Conservation (phyloP, 2,113 vertebrate species). For the Zosterops borbonicus region DNA sequence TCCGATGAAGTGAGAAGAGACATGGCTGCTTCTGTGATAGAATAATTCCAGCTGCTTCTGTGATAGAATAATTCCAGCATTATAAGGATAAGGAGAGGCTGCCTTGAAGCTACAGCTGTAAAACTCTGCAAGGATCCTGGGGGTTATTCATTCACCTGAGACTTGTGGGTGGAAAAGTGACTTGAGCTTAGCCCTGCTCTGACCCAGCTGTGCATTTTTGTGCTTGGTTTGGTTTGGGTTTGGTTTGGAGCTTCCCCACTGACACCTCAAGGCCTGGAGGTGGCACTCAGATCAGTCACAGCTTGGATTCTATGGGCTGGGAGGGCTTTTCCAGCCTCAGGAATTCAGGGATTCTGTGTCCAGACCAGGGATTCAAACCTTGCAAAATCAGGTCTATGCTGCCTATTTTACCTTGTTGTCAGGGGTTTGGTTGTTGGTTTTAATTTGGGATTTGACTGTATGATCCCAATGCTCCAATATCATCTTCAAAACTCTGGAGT, state of each 20-base stretch:
- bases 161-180: not conserved
- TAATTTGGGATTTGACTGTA: not conserved
- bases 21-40: not conserved
- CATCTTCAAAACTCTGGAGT: not conserved
- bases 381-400: not conserved
- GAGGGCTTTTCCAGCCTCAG: not conserved
- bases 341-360: not conserved
- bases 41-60: not conserved
- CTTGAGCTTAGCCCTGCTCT: not conserved
- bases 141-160: not conserved
- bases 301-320: not conserved
- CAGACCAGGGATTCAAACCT: not conserved
- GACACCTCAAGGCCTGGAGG: not conserved
- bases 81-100: not conserved
- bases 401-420: not conserved
- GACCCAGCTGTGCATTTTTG: not conserved
- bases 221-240: not conserved
- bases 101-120: not conserved
- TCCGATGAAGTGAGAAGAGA: not conserved
- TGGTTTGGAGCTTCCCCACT: not conserved
- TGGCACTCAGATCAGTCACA: not conserved
- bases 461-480: not conserved
- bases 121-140: not conserved
- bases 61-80: not conserved
- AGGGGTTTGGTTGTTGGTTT: not conserved